phyloP scores from a whole-genome alignment of 2,888 invertebrate species.

The Germaria angustata region DNA sequence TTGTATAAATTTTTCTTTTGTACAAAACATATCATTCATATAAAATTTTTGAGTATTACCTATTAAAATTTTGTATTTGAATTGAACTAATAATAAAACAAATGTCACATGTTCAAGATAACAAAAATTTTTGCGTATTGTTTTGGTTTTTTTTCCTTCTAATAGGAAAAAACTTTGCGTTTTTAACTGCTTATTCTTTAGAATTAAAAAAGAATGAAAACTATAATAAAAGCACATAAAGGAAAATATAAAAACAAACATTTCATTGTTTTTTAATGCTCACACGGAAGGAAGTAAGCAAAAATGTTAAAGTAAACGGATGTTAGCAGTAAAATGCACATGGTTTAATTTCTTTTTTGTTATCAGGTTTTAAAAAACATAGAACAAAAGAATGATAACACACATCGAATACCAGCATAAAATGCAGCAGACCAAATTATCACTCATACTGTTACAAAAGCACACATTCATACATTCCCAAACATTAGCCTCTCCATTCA shows the following conservation, averaged over 20 bases:
- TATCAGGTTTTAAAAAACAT: not conserved
- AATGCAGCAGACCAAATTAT: conserved; percentile 46
- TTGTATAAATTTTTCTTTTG: too few species aligned
- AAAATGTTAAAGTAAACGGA: conserved; percentile 59
- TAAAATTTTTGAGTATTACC: too few species aligned
- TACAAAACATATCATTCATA: too few species aligned
- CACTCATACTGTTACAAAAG: conserved; percentile 2
- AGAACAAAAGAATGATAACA: not conserved
- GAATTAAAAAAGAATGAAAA: too few species aligned
- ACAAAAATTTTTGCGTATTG: too few species aligned
- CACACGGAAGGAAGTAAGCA: conserved; percentile 58
- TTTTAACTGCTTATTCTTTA: too few species aligned
- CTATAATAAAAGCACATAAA: conserved; percentile 11
- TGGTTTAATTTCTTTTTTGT: not conserved
- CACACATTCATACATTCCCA: not conserved
- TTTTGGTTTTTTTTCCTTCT: too few species aligned
- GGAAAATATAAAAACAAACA: not conserved
- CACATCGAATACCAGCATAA: conserved; percentile 18
- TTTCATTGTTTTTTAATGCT: conserved; percentile 43
- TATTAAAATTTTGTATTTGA: too few species aligned
- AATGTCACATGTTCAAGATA: too few species aligned
- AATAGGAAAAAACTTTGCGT: too few species aligned
- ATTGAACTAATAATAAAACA: too few species aligned
- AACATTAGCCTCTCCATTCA: not conserved
- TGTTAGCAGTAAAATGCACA: conserved; percentile 35